Evolutionary conservation across 1,140 invertebrate species (phyloP).

Genomic region (Himalopsyche phryganea): DNA sequence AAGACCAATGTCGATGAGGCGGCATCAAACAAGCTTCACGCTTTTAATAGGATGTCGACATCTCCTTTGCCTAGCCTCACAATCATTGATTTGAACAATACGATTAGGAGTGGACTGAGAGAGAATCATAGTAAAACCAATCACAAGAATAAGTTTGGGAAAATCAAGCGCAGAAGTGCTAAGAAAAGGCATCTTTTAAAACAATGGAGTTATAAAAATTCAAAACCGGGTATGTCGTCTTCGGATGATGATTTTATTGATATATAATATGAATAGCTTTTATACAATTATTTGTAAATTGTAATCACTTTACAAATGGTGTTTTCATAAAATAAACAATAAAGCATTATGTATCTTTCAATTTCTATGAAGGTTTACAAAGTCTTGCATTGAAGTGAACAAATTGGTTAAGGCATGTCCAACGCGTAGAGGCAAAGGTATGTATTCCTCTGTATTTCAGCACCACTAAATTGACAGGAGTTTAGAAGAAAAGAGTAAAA

Average conservation of each 20-base stretch:
- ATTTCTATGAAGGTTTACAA: background rate
- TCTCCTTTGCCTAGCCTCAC: constrained; percentile 25
- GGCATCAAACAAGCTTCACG: constrained; percentile 1
- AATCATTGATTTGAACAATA: constrained; percentile 32
- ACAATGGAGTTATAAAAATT: constrained; percentile 3
- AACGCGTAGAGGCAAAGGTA: background rate
- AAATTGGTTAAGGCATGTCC: background rate
- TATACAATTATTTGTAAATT: too few species aligned
- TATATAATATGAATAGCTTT: too few species aligned
- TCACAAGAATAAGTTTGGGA: constrained; percentile 14
- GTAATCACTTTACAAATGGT: too few species aligned
- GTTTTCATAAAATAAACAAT: background rate
- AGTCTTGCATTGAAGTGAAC: background rate
- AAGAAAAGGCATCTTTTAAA: constrained; percentile 25
- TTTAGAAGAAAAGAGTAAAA: background rate
- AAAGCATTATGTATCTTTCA: background rate
- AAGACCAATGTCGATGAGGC: constrained; percentile 21
- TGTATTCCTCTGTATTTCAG: too few species aligned
- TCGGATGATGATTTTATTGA: constrained; percentile 29
- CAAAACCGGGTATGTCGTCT: constrained; percentile 22
- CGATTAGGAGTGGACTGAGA: constrained; percentile 29
- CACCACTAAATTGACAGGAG: too few species aligned
- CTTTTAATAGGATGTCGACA: constrained; percentile 8
- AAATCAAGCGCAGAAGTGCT: constrained; percentile 12
- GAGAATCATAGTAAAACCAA: constrained; percentile 11